A percentile compares a stretch with the other conserved stretches of the same genome.
phyloP scores from a whole-genome alignment of 2,113 vertebrate genomes.

The Clarias magur region DNA sequence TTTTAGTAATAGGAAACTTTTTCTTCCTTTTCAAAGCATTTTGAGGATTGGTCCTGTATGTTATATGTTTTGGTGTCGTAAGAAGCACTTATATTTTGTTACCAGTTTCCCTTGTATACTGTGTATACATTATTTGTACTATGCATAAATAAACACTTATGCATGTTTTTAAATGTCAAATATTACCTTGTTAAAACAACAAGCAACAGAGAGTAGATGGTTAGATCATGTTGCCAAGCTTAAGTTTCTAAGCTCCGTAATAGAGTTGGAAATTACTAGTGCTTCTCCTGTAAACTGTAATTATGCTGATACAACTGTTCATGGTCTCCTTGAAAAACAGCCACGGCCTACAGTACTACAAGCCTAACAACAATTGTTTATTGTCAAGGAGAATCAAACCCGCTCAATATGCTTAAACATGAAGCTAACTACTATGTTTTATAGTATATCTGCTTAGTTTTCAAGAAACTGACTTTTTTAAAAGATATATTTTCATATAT shows the following conservation, averaged over 20 bases:
- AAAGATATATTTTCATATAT: not conserved
- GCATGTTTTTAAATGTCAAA: not conserved
- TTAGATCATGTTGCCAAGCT: not conserved
- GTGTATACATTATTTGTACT: conserved; percentile 79
- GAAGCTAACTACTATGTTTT: not conserved
- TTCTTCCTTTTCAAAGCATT: conserved; percentile 37
- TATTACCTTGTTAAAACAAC: not conserved
- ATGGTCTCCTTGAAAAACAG: conserved; percentile 54
- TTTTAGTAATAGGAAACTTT: not conserved
- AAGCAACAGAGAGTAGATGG: not conserved
- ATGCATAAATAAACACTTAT: conserved; percentile 66
- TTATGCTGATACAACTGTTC: conserved; percentile 62
- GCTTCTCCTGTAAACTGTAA: conserved; percentile 51
- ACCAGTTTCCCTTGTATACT: conserved; percentile 74
- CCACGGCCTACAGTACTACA: conserved; percentile 19
- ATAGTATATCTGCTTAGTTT: not conserved
- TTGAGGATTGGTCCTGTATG: conserved; percentile 41
- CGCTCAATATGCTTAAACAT: not conserved
- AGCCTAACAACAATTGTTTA: conserved; percentile 42
- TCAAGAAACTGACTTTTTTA: not conserved
- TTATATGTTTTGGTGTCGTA: conserved; percentile 68
- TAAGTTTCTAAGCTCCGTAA: not conserved
- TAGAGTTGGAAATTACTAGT: conserved; percentile 10
- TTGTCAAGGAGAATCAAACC: conserved; percentile 45
- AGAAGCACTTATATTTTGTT: conserved; percentile 60